phyloP scores from a whole-genome alignment of 2,888 invertebrate species.

The Drosophila algonquin region DNA sequence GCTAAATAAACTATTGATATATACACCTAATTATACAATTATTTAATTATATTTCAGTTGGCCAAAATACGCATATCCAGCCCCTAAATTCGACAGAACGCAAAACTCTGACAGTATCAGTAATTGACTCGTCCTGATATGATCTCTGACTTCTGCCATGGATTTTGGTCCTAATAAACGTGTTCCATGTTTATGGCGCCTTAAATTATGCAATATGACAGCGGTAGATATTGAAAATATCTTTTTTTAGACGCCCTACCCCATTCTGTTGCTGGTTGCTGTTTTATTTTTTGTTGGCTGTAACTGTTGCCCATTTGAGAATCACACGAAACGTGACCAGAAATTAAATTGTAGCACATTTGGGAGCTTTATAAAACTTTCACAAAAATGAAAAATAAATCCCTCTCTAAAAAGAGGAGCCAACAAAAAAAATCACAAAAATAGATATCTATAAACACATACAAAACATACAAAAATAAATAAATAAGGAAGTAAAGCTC shows the following conservation, averaged over 20 bases:
- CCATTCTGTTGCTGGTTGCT: slow-evolving; percentile 5
- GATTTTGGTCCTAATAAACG: slow-evolving; percentile 24
- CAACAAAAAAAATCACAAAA: slow-evolving; percentile 37
- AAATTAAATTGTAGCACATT: slow-evolving; percentile 67
- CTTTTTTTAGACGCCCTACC: slow-evolving; percentile 3
- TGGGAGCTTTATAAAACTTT: slow-evolving; percentile 61
- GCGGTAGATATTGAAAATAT: slow-evolving; percentile 56
- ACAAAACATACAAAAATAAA: slow-evolving; percentile 26
- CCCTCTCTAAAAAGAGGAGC: slow-evolving; percentile 45
- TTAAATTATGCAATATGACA: slow-evolving; percentile 57
- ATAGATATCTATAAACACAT: not conserved
- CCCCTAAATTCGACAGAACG: slow-evolving; percentile 8
- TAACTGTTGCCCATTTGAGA: slow-evolving; percentile 63
- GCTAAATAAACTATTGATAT: not conserved
- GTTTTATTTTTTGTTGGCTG: slow-evolving; percentile 2
- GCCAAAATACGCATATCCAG: not conserved
- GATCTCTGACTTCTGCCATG: slow-evolving; percentile 13
- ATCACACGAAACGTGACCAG: slow-evolving; percentile 74
- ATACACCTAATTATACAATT: not conserved
- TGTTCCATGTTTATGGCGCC: slow-evolving; percentile 18
- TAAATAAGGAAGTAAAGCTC: slow-evolving; percentile 29
- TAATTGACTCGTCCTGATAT: slow-evolving; percentile 38
- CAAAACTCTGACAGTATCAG: slow-evolving; percentile 35
- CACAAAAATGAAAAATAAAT: slow-evolving; percentile 71
- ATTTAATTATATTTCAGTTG: slow-evolving; percentile 29